Evolutionary conservation across 2,113 vertebrate species (phyloP).

Genomic region (Chaenogobius annularis): DNA sequence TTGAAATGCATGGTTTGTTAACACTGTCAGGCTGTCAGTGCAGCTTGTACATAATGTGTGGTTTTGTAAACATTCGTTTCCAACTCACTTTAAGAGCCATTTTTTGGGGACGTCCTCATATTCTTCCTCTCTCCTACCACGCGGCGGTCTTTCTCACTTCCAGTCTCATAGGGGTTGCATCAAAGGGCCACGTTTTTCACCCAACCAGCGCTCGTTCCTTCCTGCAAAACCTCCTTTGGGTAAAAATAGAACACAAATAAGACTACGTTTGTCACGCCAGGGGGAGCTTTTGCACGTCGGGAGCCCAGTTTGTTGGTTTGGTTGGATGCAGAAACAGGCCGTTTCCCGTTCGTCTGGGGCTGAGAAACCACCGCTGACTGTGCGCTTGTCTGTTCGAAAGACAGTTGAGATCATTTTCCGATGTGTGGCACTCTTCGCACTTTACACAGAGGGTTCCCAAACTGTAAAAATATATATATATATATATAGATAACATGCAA

Average conservation of each 20-base stretch:
- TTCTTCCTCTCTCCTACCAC: slow-evolving; percentile 57
- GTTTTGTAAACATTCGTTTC: slow-evolving; percentile 23
- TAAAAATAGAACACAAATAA: neutral
- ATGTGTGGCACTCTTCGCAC: slow-evolving; percentile 64
- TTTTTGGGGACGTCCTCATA: slow-evolving; percentile 48
- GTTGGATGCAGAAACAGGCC: slow-evolving; percentile 80
- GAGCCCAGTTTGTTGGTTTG: slow-evolving; percentile 47
- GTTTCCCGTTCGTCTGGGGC: slow-evolving; percentile 77
- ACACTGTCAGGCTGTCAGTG: neutral
- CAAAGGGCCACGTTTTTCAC: slow-evolving; percentile 79
- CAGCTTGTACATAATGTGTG: slow-evolving; percentile 13
- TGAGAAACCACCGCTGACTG: slow-evolving; percentile 75
- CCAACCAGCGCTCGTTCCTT: slow-evolving; percentile 75
- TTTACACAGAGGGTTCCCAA: slow-evolving; percentile 67
- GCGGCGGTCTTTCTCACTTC: slow-evolving; percentile 75
- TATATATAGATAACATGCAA: neutral
- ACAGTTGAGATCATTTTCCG: slow-evolving; percentile 19
- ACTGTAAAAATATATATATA: slow-evolving; percentile 21
- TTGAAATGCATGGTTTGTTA: slow-evolving; percentile 38
- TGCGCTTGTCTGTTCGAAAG: slow-evolving; percentile 16
- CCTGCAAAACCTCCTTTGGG: slow-evolving; percentile 63
- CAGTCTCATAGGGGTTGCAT: slow-evolving; percentile 77
- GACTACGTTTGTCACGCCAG: neutral
- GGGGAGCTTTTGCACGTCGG: slow-evolving; percentile 67
- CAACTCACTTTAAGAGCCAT: slow-evolving; percentile 13